Evolutionary conservation across 2,113 vertebrate species (phyloP).

Genomic region (Ptilorrhoa leucosticta): DNA sequence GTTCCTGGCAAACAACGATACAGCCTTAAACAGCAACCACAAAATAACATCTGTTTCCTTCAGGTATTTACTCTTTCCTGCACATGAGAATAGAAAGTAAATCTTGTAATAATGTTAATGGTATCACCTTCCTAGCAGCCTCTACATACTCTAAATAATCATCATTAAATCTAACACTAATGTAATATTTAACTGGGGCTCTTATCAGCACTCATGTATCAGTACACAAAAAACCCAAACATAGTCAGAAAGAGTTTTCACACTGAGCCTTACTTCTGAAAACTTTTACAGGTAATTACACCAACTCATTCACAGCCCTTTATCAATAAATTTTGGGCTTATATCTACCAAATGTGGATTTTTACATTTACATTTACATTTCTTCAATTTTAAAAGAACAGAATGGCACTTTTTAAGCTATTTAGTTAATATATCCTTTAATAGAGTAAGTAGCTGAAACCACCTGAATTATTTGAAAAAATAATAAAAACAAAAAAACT

Average conservation of each 20-base stretch:
- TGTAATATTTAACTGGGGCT: neutral
- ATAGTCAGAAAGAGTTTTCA: neutral
- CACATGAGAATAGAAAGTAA: neutral
- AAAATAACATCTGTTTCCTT: neutral
- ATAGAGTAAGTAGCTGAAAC: neutral
- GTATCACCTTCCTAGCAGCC: neutral
- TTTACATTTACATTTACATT: neutral
- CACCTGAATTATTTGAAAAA: neutral
- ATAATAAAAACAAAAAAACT: neutral
- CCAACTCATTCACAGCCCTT: neutral
- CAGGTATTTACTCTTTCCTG: neutral
- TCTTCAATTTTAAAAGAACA: neutral
- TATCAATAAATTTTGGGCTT: neutral
- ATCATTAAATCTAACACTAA: neutral
- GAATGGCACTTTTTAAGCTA: neutral
- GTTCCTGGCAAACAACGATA: neutral
- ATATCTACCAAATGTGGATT: neutral
- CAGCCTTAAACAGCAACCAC: neutral
- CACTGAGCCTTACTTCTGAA: neutral
- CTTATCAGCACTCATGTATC: neutral
- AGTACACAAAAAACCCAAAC: accelerated
- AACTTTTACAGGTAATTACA: neutral
- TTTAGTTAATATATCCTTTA: neutral
- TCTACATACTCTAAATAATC: neutral
- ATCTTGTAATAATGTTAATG: neutral